These are phyloP conservation scores for Crocallis elinguaria DNA, from an alignment of 2,888 invertebrate species.

Conservation along the genomic window DNA sequence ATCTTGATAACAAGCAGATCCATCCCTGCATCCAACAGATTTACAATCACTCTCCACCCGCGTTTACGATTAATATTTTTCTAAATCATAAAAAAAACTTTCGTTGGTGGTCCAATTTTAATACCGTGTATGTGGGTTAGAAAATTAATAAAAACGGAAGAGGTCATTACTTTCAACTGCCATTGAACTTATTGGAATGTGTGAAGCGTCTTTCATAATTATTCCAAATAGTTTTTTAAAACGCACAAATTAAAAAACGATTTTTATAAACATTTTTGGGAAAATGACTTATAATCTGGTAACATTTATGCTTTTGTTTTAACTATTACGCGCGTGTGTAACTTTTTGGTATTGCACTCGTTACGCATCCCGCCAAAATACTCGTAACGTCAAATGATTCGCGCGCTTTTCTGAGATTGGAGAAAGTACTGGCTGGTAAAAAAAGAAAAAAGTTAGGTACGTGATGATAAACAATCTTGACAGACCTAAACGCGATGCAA, in stretches of 20 bases:
- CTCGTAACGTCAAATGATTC: conserved; percentile 5
- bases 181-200: conserved; percentile 26
- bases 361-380: no score
- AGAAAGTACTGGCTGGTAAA: conserved; percentile 34
- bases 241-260: background rate
- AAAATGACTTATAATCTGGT: background rate
- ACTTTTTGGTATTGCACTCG: no score
- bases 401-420: background rate
- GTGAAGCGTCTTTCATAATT: conserved; percentile 11
- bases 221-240: background rate
- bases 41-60: conserved; percentile 51
- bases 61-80: conserved; percentile 60
- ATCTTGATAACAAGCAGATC: background rate
- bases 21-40: conserved; percentile 39
- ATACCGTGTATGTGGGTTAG: conserved; percentile 37
- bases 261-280: background rate
- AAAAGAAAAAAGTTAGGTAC: conserved; percentile 16
- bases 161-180: conserved; percentile 41
- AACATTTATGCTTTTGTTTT: background rate
- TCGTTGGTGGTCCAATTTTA: conserved; percentile 59
- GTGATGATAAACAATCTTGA: conserved; percentile 41
- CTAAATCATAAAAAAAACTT: conserved; percentile 45
- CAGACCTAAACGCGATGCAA: conserved; percentile 76
- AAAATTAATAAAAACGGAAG: conserved; percentile 42
- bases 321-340: background rate